phyloP scores from a whole-genome alignment of 2,888 invertebrate genomes.

The Mythimna vitellina region DNA sequence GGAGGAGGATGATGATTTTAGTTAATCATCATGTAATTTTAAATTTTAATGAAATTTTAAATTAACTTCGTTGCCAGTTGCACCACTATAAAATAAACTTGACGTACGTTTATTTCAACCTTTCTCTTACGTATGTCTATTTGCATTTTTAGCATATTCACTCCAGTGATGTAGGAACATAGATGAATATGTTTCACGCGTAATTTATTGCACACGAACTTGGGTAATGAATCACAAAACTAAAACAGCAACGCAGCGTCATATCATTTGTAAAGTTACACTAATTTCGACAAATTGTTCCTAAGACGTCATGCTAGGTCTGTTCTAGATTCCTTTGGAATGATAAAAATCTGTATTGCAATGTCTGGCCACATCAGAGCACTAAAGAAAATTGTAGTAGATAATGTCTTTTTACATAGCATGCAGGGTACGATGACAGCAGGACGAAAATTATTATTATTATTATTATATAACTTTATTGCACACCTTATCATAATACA shows the following conservation, averaged over 20 bases:
- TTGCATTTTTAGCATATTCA: constrained; percentile 22
- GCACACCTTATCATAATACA: too few relatives aligned
- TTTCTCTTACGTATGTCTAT: constrained; percentile 11
- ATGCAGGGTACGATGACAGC: too few relatives aligned
- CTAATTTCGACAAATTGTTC: background rate
- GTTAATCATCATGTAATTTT: too few relatives aligned
- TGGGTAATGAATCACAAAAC: constrained; percentile 23
- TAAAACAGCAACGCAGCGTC: constrained; percentile 5
- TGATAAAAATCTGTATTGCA: background rate
- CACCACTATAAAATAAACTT: background rate
- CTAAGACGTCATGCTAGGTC: background rate
- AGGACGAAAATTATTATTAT: too few relatives aligned
- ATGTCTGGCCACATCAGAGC: background rate
- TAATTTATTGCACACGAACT: constrained; percentile 35
- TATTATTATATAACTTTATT: too few relatives aligned
- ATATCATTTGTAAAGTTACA: background rate
- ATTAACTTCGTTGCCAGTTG: background rate
- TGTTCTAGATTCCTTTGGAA: background rate
- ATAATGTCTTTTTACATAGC: too few relatives aligned
- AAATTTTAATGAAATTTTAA: background rate
- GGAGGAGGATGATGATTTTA: too few relatives aligned
- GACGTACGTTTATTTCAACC: background rate
- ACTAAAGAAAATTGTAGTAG: background rate
- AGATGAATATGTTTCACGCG: constrained; percentile 34
- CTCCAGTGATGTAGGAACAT: constrained; percentile 5